Percentiles rank a stretch among this genome's conserved stretches.
Evolutionary conservation across 2,113 vertebrate species (phyloP).

Genomic region (Pangasianodon gigas): DNA sequence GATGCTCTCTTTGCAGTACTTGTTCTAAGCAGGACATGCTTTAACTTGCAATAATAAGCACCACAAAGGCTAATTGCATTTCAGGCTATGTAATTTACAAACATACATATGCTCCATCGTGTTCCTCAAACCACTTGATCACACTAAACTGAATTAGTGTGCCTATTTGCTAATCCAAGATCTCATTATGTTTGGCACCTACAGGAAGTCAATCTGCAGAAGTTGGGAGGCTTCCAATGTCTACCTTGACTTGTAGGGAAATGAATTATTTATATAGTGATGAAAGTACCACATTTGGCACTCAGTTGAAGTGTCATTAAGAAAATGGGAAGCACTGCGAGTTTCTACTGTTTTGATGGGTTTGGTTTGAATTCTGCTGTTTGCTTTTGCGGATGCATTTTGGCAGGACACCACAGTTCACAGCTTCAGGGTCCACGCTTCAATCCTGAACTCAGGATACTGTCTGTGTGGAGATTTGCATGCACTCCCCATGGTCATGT

Average conservation of each 20-base stretch:
- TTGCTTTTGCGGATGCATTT: not conserved
- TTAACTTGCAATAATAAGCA: not conserved
- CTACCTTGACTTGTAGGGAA: slow-evolving; percentile 25
- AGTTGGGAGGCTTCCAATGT: slow-evolving; percentile 25
- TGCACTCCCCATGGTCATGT: not conserved
- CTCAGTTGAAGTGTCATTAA: not conserved
- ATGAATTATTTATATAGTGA: slow-evolving; percentile 36
- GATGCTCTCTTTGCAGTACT: not conserved
- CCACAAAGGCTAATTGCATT: not conserved
- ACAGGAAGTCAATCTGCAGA: slow-evolving; percentile 27
- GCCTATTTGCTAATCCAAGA: slow-evolving; percentile 29
- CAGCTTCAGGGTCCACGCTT: not conserved
- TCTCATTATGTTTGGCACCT: slow-evolving; percentile 46
- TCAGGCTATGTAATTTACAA: not conserved
- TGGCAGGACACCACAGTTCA: not conserved
- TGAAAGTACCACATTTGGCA: slow-evolving; percentile 26
- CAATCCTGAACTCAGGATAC: not conserved
- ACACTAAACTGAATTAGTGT: slow-evolving; percentile 35
- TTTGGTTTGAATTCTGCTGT: not conserved
- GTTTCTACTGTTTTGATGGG: slow-evolving; percentile 19
- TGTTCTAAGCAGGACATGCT: not conserved
- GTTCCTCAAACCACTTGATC: slow-evolving; percentile 24
- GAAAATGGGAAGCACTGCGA: not conserved
- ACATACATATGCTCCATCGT: slow-evolving; percentile 16
- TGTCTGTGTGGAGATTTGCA: not conserved